These are phyloP conservation scores for Scomber japonicus DNA, from an alignment of 2,113 vertebrate species.

Conservation along the genomic window DNA sequence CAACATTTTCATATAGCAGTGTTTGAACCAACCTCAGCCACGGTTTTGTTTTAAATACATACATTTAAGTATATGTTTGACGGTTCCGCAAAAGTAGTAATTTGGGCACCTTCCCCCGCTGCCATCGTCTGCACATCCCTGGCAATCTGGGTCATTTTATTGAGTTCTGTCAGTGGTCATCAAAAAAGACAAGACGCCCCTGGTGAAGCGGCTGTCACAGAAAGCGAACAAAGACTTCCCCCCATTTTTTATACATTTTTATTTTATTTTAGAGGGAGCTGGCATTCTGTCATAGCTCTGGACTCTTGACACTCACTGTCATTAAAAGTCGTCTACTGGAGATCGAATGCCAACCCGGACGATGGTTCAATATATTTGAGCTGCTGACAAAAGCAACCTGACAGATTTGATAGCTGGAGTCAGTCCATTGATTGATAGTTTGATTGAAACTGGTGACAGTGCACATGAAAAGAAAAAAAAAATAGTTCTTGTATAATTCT, in stretches of 20 bases:
- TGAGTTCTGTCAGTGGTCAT: constrained; percentile 66
- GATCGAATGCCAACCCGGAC: background rate
- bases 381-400: constrained; percentile 19
- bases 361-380: constrained; percentile 18
- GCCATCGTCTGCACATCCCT: no score
- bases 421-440: constrained; percentile 9
- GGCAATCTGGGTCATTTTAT: constrained; percentile 58
- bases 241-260: background rate
- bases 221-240: constrained; percentile 51
- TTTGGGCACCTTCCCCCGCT: no score
- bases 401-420: background rate
- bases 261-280: background rate
- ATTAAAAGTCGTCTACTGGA: constrained; percentile 33
- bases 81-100: no score
- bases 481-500: constrained; percentile 12
- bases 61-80: no score
- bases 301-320: constrained; percentile 36
- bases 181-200: constrained; percentile 39
- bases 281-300: constrained; percentile 2
- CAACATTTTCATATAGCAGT: no score
- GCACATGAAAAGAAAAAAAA: background rate
- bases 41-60: no score
- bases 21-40: no score
- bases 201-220: constrained; percentile 40
- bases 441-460: background rate